Evolutionary conservation across 2,888 invertebrate genomes (phyloP).

Genomic region (Myopa tessellatipennis): DNA sequence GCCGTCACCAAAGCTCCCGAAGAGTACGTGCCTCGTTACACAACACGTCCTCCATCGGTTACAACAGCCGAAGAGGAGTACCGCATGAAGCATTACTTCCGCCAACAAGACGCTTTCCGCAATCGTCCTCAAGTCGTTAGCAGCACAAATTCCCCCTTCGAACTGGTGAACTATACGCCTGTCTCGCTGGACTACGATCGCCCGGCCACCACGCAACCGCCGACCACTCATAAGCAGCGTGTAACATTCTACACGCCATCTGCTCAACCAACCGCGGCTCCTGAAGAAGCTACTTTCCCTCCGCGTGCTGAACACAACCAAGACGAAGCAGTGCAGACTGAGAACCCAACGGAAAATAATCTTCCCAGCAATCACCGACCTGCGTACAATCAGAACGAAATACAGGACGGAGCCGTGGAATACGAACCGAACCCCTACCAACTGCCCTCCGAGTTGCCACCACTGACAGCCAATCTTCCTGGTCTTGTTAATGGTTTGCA

Average conservation of each 20-base stretch:
- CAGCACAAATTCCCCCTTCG: constrained; percentile 57
- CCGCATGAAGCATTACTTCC: constrained; percentile 67
- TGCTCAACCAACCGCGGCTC: constrained; percentile 53
- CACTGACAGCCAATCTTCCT: constrained; percentile 72
- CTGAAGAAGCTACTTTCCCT: constrained; percentile 54
- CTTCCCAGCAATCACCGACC: constrained; percentile 60
- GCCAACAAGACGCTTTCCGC: constrained; percentile 66
- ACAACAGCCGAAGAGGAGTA: constrained; percentile 57
- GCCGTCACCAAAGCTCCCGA: constrained; percentile 43
- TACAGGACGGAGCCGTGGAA: constrained; percentile 66
- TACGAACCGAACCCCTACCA: constrained; percentile 70
- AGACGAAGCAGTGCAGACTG: neutral
- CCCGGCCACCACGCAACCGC: constrained; percentile 54
- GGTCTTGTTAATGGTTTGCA: constrained; percentile 74
- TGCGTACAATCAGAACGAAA: constrained; percentile 61
- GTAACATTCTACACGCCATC: constrained; percentile 62
- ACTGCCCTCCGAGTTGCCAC: constrained; percentile 71
- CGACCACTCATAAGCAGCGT: constrained; percentile 55
- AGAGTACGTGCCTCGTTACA: constrained; percentile 55
- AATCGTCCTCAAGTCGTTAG: constrained; percentile 57
- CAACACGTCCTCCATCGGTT: constrained; percentile 56
- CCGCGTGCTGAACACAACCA: constrained; percentile 35
- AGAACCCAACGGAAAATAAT: constrained; percentile 37
- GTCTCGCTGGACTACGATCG: constrained; percentile 58
- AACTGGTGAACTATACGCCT: constrained; percentile 63